Conservation (phyloP, 2,888 invertebrate species). For the Euzophera pinguis region DNA sequence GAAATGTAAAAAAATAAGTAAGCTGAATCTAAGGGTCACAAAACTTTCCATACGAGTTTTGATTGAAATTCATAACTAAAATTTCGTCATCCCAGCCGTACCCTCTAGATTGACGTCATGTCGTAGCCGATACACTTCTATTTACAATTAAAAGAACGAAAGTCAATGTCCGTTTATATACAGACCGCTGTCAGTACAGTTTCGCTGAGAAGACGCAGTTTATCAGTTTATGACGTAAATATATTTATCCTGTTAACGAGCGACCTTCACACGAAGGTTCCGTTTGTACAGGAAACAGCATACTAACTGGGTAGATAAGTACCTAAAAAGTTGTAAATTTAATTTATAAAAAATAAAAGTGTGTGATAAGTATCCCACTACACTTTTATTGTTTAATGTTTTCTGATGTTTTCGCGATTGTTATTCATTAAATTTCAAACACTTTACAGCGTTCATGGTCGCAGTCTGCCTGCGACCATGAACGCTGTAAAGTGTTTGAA, state of each 20-base stretch:
- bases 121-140: background rate
- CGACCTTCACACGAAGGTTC: background rate
- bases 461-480: no score
- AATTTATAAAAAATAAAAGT: no score
- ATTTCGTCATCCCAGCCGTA: constrained; percentile 6
- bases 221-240: background rate
- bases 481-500: no score
- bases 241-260: background rate
- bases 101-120: background rate
- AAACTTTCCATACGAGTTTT: background rate
- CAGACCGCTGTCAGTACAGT: background rate
- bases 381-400: no score
- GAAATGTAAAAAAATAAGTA: no score
- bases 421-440: no score
- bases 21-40: no score
- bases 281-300: background rate
- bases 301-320: no score
- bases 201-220: background rate
- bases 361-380: no score
- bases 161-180: background rate
- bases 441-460: no score
- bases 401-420: no score
- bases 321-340: no score
- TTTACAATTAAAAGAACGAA: background rate
- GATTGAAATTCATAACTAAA: background rate